phyloP scores from a whole-genome alignment of 2,797 vertebrate genomes.

The Salmo trutta region DNA sequence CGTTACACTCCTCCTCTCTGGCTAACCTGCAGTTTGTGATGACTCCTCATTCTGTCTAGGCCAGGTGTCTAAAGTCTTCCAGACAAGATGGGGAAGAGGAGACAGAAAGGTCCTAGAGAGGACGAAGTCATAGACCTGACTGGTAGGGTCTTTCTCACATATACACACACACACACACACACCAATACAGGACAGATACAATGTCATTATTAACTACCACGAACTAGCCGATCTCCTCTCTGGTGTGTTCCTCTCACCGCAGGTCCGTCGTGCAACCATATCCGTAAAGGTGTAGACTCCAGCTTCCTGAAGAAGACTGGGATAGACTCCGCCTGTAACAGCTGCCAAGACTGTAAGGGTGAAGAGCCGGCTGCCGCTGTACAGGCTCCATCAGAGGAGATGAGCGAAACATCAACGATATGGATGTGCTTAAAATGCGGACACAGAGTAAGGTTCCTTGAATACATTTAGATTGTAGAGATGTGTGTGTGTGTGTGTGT shows the following conservation, averaged over 20 bases:
- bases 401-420: conserved; percentile 64
- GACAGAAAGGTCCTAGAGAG: conserved; percentile 64
- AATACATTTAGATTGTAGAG: not conserved
- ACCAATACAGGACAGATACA: not conserved
- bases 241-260: not conserved
- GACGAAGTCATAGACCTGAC: conserved; percentile 72
- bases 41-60: not conserved
- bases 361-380: conserved; percentile 59
- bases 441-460: conserved; percentile 81
- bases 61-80: not conserved
- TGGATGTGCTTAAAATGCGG: conserved; percentile 98
- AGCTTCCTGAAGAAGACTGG: conserved; percentile 81
- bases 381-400: conserved; percentile 51
- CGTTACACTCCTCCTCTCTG: too few relatives aligned
- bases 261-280: conserved; percentile 85
- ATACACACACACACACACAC: too few relatives aligned
- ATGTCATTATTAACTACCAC: not conserved
- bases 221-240: not conserved
- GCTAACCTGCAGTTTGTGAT: too few relatives aligned
- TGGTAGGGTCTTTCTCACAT: conserved; percentile 67
- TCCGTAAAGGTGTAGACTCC: conserved; percentile 88
- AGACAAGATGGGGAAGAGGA: conserved; percentile 87
- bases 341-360: conserved; percentile 87
- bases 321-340: conserved; percentile 74
- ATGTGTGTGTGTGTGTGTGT: not conserved